Evolutionary conservation across 2,797 vertebrate genomes (phyloP).

Genomic region (Aphelocoma californica): DNA sequence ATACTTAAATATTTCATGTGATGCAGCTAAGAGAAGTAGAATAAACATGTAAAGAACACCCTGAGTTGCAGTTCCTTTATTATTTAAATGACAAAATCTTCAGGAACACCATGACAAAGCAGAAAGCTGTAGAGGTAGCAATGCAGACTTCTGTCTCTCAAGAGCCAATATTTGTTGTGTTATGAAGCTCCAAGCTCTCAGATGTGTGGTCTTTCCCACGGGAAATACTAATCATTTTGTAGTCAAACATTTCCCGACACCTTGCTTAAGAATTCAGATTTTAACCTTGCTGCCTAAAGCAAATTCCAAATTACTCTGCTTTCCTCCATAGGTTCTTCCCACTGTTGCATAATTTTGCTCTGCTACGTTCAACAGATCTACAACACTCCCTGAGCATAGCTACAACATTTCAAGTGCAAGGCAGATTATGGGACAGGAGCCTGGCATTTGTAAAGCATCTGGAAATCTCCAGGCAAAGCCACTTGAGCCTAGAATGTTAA

Average conservation of each 20-base stretch:
- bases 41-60: background rate
- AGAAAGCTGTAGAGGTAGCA: background rate
- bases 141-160: background rate
- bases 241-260: constrained; percentile 9
- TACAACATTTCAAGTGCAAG: background rate
- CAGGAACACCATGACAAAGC: background rate
- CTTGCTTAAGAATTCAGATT: constrained; percentile 36
- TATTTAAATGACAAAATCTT: background rate
- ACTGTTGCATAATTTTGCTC: background rate
- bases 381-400: background rate
- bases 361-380: background rate
- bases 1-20: background rate
- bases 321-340: background rate
- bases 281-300: constrained; percentile 42
- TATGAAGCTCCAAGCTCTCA: background rate
- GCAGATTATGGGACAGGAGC: background rate
- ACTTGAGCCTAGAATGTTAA: background rate
- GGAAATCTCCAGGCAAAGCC: background rate
- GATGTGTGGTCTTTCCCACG: constrained; percentile 7
- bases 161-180: background rate
- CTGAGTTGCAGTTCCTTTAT: background rate
- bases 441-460: background rate
- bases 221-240: constrained; percentile 15
- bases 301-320: constrained; percentile 13
- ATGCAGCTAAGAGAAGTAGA: background rate